These are phyloP conservation scores for Dysmachus trigonus DNA, from an alignment of 2,888 invertebrate genomes.

Conservation along the genomic window DNA sequence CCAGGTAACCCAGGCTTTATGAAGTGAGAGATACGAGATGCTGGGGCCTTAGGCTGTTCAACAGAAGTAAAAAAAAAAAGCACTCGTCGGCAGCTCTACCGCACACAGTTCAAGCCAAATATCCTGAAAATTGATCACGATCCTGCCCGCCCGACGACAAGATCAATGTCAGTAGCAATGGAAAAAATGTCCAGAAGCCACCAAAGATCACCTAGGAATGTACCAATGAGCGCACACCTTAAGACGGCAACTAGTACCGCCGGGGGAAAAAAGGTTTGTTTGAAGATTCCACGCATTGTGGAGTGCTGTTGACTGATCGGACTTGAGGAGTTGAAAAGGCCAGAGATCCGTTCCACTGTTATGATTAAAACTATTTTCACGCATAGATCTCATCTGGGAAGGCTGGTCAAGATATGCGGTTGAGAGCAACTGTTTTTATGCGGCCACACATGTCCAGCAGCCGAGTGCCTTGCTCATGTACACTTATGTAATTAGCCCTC, in stretches of 20 bases:
- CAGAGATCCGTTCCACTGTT: not conserved
- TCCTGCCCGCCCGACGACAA: conserved; percentile 16
- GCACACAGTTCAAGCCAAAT: not conserved
- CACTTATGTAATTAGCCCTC: conserved; percentile 35
- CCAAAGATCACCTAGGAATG: conserved; percentile 29
- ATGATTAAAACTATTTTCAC: not conserved
- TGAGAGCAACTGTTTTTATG: not conserved
- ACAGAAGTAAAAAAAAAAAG: not conserved
- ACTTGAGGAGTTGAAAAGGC: not conserved
- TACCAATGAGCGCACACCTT: conserved; percentile 26
- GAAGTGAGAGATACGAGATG: not conserved
- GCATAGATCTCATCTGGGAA: not conserved
- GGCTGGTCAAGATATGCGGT: not conserved
- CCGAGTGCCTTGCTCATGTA: conserved; percentile 1
- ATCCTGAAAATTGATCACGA: not conserved
- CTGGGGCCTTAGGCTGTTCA: not conserved
- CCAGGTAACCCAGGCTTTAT: not conserved
- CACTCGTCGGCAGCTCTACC: not conserved
- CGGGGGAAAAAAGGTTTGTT: not conserved
- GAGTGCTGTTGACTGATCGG: not conserved
- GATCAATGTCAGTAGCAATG: conserved; percentile 27
- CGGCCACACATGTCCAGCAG: not conserved
- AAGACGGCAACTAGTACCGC: not conserved
- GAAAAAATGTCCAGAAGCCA: conserved; percentile 30
- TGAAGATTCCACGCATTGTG: not conserved